Percentiles rank a stretch among this genome's conserved stretches.
phyloP scores from a whole-genome alignment of 1,140 invertebrate species.

The Heliconius hewitsoni region DNA sequence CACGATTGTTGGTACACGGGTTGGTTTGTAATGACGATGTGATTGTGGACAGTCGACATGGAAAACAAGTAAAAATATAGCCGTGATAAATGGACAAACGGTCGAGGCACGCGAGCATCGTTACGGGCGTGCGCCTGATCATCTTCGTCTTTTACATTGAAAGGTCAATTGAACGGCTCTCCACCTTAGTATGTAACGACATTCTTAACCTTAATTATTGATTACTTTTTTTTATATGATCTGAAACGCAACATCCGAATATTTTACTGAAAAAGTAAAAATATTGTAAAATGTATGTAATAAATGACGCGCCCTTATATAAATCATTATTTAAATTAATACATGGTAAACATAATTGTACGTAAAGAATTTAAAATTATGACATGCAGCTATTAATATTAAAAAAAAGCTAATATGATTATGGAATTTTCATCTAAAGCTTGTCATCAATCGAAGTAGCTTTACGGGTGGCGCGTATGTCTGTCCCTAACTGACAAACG shows the following conservation, averaged over 20 bases:
- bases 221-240: not conserved
- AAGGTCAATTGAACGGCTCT: conserved; percentile 51
- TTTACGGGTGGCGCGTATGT: conserved; percentile 74
- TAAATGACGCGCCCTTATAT: too few relatives aligned
- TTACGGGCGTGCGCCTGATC: conserved; percentile 58
- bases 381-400: not conserved
- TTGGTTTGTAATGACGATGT: conserved; percentile 75
- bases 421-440: not conserved
- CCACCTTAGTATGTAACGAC: conserved; percentile 24
- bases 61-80: conserved; percentile 75
- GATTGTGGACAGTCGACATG: conserved; percentile 75
- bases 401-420: not conserved
- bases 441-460: conserved; percentile 44
- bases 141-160: conserved; percentile 49
- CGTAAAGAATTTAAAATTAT: not conserved
- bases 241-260: not conserved
- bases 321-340: too few relatives aligned
- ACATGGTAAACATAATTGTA: not conserved
- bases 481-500: conserved; percentile 67
- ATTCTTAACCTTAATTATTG: conserved; percentile 11
- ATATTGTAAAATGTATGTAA: too few relatives aligned
- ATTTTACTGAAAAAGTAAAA: not conserved
- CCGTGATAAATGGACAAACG: conserved; percentile 71
- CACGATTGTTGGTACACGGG: conserved; percentile 64
- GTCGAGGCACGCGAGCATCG: conserved; percentile 63